Base-by-base conservation (phyloP, 2,113 vertebrate species). In the Pleuronectes platessa region DNA sequence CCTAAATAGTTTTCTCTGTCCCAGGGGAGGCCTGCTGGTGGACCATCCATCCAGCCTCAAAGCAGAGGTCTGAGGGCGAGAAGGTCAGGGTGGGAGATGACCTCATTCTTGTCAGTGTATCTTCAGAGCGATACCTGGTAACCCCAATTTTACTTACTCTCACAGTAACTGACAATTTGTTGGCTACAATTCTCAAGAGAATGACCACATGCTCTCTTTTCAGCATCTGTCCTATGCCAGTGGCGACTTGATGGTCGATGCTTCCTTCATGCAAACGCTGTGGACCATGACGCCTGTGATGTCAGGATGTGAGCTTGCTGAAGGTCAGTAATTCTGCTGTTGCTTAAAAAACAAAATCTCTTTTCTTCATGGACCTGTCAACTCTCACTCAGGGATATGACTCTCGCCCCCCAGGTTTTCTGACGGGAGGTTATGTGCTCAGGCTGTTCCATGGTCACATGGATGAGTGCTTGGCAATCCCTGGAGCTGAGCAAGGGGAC, bases 11-110 rank as follows among this genome's bases (percentile, higher is more conserved):
- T 6, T 79, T 31, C 23, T 84, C 9, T 7, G 0, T 40, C 51
- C 11, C n/a, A 98, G 96, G 97, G 6, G 97, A 97, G 88, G 96
- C 97, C 8, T 98, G 97, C 63, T 98, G 97, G 97, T 98, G 97
- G 97, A 98, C 96, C 3, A 96, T 96, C 73, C 97, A 98, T 71
- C 97, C 97, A 1, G 97, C 97, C 27, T 98, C 97, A 49, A 98
- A 98, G 81, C 97, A 98, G 79, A 95, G 97, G 71, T 97, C 97
- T 0, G 97, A 98, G 86, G 97, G 97, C 10, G 97, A 98, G 81
- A 98, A 98, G 88, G 97, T 98, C 76, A 95, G 97, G 0, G 96
- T 98, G 3, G 97, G 97, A 49, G 97, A 97, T 68, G 97, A 98
- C 88, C 94, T 98, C 80, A 98, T 98, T 82, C 95, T 98, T 0